Evolutionary conservation across 1,140 invertebrate species (phyloP).

Genomic region (Pseudoatta argentina): DNA sequence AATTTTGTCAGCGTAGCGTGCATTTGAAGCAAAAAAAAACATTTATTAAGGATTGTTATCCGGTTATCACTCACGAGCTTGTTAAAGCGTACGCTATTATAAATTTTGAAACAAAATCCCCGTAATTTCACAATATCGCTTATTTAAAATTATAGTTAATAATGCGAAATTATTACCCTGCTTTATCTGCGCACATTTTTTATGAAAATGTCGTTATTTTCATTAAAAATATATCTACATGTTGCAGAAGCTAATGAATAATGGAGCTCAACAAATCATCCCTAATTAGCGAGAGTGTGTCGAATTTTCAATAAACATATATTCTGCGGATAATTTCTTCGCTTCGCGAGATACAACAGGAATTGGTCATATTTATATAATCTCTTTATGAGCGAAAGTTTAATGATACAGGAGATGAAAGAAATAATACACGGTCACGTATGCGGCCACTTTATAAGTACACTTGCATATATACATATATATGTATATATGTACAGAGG

Average conservation of each 20-base stretch:
- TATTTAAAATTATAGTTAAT: constrained; percentile 50
- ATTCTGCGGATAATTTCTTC: constrained; percentile 2
- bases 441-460: neutral
- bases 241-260: constrained; percentile 24
- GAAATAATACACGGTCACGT: neutral
- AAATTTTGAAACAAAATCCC: constrained; percentile 27
- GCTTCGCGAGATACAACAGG: neutral
- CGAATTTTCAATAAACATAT: constrained; percentile 33
- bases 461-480: neutral
- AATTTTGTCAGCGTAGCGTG: neutral
- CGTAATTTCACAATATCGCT: constrained; percentile 22
- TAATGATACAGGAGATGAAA: neutral
- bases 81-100: constrained; percentile 43
- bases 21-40: constrained; percentile 9
- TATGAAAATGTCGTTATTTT: neutral
- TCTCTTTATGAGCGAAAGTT: constrained; percentile 21
- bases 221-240: constrained; percentile 35
- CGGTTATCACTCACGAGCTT: constrained; percentile 18
- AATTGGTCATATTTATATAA: constrained; percentile 24
- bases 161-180: constrained; percentile 25
- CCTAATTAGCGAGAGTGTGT: constrained; percentile 43
- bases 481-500: neutral
- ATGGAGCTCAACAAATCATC: constrained; percentile 29
- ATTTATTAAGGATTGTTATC: neutral
- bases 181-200: constrained; percentile 39